Conservation (phyloP, 1,140 invertebrate genomes). For the Metaphire vulgaris region DNA sequence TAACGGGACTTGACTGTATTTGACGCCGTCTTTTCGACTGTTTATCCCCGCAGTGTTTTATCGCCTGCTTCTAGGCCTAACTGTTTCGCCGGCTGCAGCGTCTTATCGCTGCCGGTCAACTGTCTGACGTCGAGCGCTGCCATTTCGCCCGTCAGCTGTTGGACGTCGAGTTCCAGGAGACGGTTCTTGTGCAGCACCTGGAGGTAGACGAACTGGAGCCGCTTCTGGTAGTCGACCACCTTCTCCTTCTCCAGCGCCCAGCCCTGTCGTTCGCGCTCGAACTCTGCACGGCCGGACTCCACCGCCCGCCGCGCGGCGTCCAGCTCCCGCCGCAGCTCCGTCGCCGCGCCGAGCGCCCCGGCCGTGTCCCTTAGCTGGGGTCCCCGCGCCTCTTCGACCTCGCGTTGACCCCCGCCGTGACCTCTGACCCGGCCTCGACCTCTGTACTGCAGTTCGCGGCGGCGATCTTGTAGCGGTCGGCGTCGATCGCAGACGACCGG, state of each 20-base stretch:
- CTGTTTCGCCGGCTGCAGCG: too few species aligned
- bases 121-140: background rate
- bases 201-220: background rate
- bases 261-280: background rate
- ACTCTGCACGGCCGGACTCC: background rate
- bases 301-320: background rate
- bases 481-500: background rate
- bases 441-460: too few species aligned
- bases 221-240: background rate
- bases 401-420: too few species aligned
- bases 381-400: too few species aligned
- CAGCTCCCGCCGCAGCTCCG: background rate
- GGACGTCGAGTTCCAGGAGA: background rate
- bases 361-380: too few species aligned
- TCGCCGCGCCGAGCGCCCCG: too few species aligned
- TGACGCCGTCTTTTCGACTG: too few species aligned
- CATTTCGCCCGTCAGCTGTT: background rate
- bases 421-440: too few species aligned
- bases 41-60: too few species aligned
- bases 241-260: background rate
- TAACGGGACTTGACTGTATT: too few species aligned
- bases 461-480: background rate
- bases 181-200: background rate
- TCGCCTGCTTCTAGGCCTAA: too few species aligned
- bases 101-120: too few species aligned